phyloP scores from a whole-genome alignment of 2,888 invertebrate species.

The Acrocyrtus sp. region DNA sequence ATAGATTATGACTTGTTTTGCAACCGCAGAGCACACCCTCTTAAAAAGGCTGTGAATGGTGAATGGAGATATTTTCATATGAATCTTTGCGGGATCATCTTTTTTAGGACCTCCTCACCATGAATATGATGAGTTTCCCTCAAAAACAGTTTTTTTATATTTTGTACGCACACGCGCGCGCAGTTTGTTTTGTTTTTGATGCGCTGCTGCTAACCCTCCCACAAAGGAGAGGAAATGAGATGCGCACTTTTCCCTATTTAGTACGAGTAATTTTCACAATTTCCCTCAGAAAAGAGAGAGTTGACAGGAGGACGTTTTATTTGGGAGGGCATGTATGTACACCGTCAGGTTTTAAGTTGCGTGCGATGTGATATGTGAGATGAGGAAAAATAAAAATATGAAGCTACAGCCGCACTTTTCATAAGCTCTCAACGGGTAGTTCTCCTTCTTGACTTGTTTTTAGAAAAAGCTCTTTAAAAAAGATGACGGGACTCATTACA shows the following conservation, averaged over 20 bases:
- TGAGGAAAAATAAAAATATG: too few relatives aligned
- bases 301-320: slow-evolving; percentile 27
- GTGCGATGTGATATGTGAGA: neutral
- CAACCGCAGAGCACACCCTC: slow-evolving; percentile 35
- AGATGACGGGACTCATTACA: slow-evolving; percentile 40
- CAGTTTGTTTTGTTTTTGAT: too few relatives aligned
- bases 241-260: too few relatives aligned
- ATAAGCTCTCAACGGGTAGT: too few relatives aligned
- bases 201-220: too few relatives aligned
- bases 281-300: slow-evolving; percentile 8
- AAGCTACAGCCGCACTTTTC: too few relatives aligned
- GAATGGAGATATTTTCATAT: too few relatives aligned
- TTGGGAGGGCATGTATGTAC: slow-evolving; percentile 20
- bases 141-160: slow-evolving; percentile 6
- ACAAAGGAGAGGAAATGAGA: slow-evolving; percentile 34
- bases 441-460: too few relatives aligned
- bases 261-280: neutral
- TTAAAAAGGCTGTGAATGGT: too few relatives aligned
- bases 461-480: slow-evolving; percentile 3
- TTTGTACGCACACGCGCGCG: neutral
- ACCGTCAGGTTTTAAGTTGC: neutral
- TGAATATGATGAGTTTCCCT: slow-evolving; percentile 35
- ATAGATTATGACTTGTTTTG: too few relatives aligned
- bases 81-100: slow-evolving; percentile 23
- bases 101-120: slow-evolving; percentile 32